Base-by-base conservation (phyloP, 2,888 invertebrate genomes). In the Trissolcus japonicus region DNA sequence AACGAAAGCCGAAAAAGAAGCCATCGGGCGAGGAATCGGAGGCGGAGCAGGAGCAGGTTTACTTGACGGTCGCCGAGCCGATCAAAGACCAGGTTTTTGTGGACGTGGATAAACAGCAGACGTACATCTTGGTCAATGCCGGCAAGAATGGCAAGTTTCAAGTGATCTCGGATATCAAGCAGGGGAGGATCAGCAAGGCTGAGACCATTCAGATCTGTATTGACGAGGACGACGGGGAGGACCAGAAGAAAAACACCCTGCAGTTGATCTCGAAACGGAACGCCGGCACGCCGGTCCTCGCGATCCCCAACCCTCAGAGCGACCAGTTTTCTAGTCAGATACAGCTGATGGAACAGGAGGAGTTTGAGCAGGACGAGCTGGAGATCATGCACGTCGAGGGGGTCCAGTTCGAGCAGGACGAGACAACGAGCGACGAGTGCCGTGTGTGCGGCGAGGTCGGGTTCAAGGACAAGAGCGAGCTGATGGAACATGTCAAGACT, bases 401-500 rank as follows among this genome's bases (percentile, higher is more conserved):
- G 0, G 50, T 69, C 2, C 81, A 82, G 16, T 83, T 81, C 76
- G 81, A 84, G 21, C 81, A 81, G 16, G 80, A 82, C 4, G 86
- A 85, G 6, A 41, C 59, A 16, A 60, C 11, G 19, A 19, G 19
- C 14, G 86, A 87, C 76, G 81, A 87, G 69, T 90, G 90, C 71
- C 88, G 88, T 29, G 86, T 89, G 72, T 89, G 90, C 68, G 89
- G 88, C 0, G 86, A 87, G 66, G 21, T 69, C 6, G 87, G 86
- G 67, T 90, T 89, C 80, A 80, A 81, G 21, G 86, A 86, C 55
- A 88, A 89, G 81, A 84, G 83, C 60, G 84, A 85, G 25, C 81
- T 90, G 17, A 87, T 87, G 85, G 87, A 87, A 66, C 89, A 90
- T 76, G 87, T 89, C 21, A 88, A 88, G 65, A 85, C 87, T 80